These are phyloP conservation scores for Peromyscus nudipes DNA, from an alignment of 2,797 vertebrate species.

Conservation along the genomic window DNA sequence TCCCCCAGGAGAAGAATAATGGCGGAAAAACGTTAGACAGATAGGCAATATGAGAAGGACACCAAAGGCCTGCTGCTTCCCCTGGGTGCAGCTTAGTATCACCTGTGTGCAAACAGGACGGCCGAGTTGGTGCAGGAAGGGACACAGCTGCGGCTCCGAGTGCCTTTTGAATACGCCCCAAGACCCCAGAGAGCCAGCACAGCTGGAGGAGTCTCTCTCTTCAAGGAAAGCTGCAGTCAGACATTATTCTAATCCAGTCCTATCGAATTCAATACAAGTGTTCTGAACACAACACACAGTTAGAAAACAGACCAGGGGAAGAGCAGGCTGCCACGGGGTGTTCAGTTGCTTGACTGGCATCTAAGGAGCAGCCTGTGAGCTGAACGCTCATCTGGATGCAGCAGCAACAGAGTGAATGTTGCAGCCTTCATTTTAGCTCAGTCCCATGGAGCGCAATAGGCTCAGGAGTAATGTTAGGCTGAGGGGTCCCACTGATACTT, in stretches of 20 bases:
- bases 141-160: not conserved
- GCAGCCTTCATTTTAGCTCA: not conserved
- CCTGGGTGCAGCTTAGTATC: not conserved
- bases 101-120: not conserved
- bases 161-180: not conserved
- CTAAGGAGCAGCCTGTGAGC: not conserved
- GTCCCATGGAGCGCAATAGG: accelerated
- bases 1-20: slow-evolving; percentile 62
- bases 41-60: slow-evolving; percentile 1
- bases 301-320: not conserved
- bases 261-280: not conserved
- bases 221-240: slow-evolving; percentile 32
- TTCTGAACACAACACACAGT: not conserved
- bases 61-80: slow-evolving; percentile 34
- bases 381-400: not conserved
- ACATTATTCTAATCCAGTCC: not conserved
- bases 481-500: not conserved
- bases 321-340: not conserved
- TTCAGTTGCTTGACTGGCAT: not conserved
- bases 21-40: slow-evolving; percentile 52
- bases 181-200: not conserved
- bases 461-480: not conserved
- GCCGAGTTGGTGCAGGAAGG: slow-evolving; percentile 25
- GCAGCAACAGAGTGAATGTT: accelerated
- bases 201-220: not conserved